phyloP scores from a whole-genome alignment of 2,797 vertebrate species.

The Craterocephalus amniculus region DNA sequence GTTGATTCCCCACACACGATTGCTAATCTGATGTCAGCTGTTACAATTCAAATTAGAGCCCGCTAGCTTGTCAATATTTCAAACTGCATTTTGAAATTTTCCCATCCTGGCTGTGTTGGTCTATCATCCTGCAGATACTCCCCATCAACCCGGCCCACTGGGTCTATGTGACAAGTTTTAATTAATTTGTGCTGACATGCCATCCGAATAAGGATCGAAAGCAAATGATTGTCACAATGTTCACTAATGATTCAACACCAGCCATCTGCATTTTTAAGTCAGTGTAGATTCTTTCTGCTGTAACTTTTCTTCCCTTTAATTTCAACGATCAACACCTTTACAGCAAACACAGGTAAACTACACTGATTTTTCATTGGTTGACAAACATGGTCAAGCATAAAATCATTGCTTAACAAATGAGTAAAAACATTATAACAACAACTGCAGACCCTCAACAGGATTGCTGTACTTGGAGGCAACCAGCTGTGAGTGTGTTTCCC shows the following conservation, averaged over 20 bases:
- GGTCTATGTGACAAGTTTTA: constrained; percentile 15
- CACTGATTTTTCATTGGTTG: constrained; percentile 35
- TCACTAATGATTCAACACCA: constrained; percentile 64
- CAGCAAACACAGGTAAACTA: constrained; percentile 30
- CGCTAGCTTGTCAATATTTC: background rate
- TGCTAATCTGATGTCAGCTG: background rate
- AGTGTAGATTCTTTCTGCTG: constrained; percentile 8
- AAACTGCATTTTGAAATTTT: background rate
- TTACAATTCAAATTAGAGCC: background rate
- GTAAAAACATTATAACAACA: constrained; percentile 13
- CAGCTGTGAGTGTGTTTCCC: constrained; percentile 14
- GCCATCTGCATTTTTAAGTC: constrained; percentile 54
- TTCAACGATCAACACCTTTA: constrained; percentile 65
- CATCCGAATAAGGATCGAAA: constrained; percentile 42
- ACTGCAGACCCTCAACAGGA: constrained; percentile 19
- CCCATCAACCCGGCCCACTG: constrained; percentile 34
- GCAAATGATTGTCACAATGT: constrained; percentile 49
- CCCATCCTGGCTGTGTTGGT: constrained; percentile 1
- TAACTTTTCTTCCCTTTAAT: constrained; percentile 31
- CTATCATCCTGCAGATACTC: background rate
- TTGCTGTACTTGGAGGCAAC: constrained; percentile 10
- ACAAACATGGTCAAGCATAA: constrained; percentile 2
- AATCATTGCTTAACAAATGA: constrained; percentile 2
- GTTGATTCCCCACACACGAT: constrained; percentile 9
- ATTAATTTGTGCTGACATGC: constrained; percentile 41